A percentile compares a stretch with the other conserved stretches of the same genome.
Evolutionary conservation across 2,113 vertebrate species (phyloP).

Genomic region (Myocastor coypus): DNA sequence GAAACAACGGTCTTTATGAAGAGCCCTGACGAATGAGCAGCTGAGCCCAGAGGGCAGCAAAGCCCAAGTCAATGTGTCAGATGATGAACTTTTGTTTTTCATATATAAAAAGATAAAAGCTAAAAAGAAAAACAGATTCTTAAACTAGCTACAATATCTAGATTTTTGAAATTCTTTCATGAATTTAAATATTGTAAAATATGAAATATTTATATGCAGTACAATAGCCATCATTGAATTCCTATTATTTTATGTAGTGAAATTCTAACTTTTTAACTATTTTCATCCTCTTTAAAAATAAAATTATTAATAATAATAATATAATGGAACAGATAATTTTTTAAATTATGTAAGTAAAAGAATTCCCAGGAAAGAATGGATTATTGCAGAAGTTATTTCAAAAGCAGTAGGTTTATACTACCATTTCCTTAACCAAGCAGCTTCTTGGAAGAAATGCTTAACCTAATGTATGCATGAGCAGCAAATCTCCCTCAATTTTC

Average conservation of each 20-base stretch:
- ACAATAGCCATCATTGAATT: no score
- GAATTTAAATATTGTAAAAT: not conserved
- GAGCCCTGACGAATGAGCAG: not conserved
- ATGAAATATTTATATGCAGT: no score
- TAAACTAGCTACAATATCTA: not conserved
- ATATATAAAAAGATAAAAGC: not conserved
- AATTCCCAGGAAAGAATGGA: not conserved
- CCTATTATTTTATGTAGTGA: no score
- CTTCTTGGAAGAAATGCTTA: not conserved
- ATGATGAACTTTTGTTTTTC: not conserved
- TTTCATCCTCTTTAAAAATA: no score
- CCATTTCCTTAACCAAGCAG: not conserved
- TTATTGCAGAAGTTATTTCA: conserved; percentile 2
- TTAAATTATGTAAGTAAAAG: not conserved
- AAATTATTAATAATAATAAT: no score
- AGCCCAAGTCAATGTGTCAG: not conserved
- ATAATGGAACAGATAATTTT: not conserved
- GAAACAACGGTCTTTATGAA: not conserved
- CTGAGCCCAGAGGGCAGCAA: not conserved
- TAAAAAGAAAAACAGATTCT: not conserved
- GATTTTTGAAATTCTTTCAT: not conserved
- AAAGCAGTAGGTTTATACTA: not conserved
- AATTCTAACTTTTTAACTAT: no score
- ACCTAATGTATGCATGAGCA: not conserved
- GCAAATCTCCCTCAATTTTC: not conserved